Conservation (phyloP, 2,888 invertebrate species). For the Epistrophe eligans region DNA sequence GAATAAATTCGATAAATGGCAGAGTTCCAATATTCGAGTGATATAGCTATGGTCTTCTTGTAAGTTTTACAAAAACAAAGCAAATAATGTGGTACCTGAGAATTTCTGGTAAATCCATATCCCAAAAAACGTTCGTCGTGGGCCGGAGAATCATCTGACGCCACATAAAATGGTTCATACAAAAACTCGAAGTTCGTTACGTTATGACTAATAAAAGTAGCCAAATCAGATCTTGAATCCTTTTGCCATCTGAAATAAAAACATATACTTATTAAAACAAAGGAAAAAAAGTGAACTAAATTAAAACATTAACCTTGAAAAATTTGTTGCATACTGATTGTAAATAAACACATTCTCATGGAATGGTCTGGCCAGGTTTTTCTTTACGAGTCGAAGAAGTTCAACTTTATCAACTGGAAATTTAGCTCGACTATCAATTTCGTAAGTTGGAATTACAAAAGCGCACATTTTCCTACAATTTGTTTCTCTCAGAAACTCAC, state of each 20-base stretch:
- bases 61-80: background rate
- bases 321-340: constrained; percentile 96
- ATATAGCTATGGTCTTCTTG: too few relatives aligned
- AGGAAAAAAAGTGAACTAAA: background rate
- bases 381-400: constrained; percentile 89
- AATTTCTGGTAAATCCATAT: constrained; percentile 96
- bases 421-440: constrained; percentile 90
- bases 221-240: constrained; percentile 82
- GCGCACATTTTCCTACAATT: constrained; percentile 89
- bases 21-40: too few relatives aligned
- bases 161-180: constrained; percentile 96
- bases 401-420: constrained; percentile 93
- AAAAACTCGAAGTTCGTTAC: constrained; percentile 93
- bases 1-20: too few relatives aligned
- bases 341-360: constrained; percentile 96
- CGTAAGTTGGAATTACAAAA: constrained; percentile 95
- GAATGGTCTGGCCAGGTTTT: constrained; percentile 93
- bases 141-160: constrained; percentile 91
- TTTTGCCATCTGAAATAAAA: constrained; percentile 59
- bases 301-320: constrained; percentile 88
- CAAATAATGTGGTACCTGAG: too few relatives aligned
- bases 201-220: constrained; percentile 91
- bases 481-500: constrained; percentile 87
- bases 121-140: constrained; percentile 96
- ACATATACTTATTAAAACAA: background rate